phyloP scores from a whole-genome alignment of 2,888 invertebrate species.

The Cryptocephalus primarius region DNA sequence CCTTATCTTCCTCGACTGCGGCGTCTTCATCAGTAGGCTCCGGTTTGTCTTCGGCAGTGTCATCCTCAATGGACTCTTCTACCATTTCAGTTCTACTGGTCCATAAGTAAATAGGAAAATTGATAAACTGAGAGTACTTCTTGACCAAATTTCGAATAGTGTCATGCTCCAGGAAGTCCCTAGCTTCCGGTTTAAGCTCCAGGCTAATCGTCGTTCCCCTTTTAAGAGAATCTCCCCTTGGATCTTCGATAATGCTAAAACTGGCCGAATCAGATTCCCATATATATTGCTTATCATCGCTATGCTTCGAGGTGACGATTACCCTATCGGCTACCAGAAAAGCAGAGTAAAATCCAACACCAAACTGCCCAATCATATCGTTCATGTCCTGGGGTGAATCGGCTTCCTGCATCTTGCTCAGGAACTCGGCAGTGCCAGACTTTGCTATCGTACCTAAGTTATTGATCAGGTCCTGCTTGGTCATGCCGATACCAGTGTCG shows the following conservation, averaged over 20 bases:
- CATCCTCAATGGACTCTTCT: constrained; percentile 48
- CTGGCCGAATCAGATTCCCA: constrained; percentile 95
- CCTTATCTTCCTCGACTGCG: constrained; percentile 62
- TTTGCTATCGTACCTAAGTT: constrained; percentile 65
- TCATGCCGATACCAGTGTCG: constrained; percentile 98
- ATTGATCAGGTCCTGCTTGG: constrained; percentile 80
- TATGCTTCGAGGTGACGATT: constrained; percentile 90
- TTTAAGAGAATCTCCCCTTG: constrained; percentile 81
- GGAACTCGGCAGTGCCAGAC: constrained; percentile 84
- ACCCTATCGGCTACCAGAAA: constrained; percentile 94
- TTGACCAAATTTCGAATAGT: constrained; percentile 83
- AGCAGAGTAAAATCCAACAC: constrained; percentile 98
- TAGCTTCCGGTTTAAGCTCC: constrained; percentile 92
- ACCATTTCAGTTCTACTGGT: constrained; percentile 60
- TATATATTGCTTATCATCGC: constrained; percentile 86
- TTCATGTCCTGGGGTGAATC: constrained; percentile 65
- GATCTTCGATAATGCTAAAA: constrained; percentile 87
- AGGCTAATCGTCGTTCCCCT: constrained; percentile 56
- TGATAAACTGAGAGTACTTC: constrained; percentile 99
- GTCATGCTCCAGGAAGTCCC: constrained; percentile 88
- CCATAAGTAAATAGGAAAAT: constrained; percentile 97
- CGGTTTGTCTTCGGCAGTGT: constrained; percentile 43
- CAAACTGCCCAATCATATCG: constrained; percentile 99
- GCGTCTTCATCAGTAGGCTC: constrained; percentile 46
- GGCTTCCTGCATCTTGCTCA: constrained; percentile 76